A percentile compares a stretch with the other conserved stretches of the same genome.
Conservation (phyloP, 2,888 invertebrate genomes). For the Notodonta ziczac region DNA sequence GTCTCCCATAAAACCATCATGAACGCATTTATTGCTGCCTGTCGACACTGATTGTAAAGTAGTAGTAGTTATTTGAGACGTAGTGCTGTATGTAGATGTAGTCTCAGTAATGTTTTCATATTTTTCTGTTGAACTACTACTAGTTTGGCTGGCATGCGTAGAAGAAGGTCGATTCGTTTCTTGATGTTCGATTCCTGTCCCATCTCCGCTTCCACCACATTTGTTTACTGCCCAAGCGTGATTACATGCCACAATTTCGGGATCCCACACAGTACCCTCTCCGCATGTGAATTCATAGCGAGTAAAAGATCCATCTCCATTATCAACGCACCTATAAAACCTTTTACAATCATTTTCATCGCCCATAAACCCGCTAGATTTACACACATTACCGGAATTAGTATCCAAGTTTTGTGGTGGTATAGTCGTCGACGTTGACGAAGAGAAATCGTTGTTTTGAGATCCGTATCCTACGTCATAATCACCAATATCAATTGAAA, state of each 20-base stretch:
- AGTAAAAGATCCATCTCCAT: constrained; percentile 67
- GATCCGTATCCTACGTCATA: constrained; percentile 47
- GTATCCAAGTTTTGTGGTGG: constrained; percentile 18
- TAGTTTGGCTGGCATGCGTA: constrained; percentile 1
- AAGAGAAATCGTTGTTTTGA: constrained; percentile 22
- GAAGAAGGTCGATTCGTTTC: constrained; percentile 16
- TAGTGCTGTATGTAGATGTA: constrained; percentile 9
- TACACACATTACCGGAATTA: constrained; percentile 41
- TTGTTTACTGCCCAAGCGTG: constrained; percentile 79
- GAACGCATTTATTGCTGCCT: constrained; percentile 31
- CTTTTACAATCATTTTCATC: constrained; percentile 83
- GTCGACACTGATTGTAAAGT: constrained; percentile 13
- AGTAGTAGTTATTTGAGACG: constrained; percentile 9
- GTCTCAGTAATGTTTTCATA: constrained; percentile 8
- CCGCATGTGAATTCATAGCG: constrained; percentile 84
- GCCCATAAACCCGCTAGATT: constrained; percentile 85
- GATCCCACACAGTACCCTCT: constrained; percentile 86
- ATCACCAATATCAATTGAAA: constrained; percentile 31
- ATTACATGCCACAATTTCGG: constrained; percentile 82
- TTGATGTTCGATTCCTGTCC: constrained; percentile 9
- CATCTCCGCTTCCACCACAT: constrained; percentile 35
- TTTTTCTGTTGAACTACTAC: constrained; percentile 15
- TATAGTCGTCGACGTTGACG: constrained; percentile 24
- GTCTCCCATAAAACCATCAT: constrained; percentile 85
- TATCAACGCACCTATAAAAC: constrained; percentile 87